Evolutionary conservation across 2,113 vertebrate species (phyloP).

Genomic region (Ovibos moschatus): DNA sequence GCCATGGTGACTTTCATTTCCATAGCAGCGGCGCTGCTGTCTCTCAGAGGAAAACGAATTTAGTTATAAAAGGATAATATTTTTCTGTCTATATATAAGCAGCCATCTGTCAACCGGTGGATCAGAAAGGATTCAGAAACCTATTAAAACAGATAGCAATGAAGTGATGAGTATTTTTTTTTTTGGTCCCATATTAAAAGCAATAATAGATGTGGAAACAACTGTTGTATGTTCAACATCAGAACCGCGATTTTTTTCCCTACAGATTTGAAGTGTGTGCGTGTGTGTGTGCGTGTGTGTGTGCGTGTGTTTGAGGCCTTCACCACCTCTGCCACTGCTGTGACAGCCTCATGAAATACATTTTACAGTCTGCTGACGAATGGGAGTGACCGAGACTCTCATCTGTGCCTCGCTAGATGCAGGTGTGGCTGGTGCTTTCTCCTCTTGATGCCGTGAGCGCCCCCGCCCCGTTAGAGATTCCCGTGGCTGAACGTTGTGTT

Average conservation of each 20-base stretch:
- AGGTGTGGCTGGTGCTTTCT: constrained; percentile 31
- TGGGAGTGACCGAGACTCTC: background rate
- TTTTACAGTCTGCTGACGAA: constrained; percentile 15
- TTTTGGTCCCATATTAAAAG: constrained; percentile 56
- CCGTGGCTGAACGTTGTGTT: background rate
- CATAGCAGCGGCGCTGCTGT: constrained; percentile 84
- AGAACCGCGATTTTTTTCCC: background rate
- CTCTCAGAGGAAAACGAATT: constrained; percentile 83
- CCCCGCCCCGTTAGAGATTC: constrained; percentile 19
- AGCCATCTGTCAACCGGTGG: constrained; percentile 86
- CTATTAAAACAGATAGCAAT: constrained; percentile 74
- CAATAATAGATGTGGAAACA: constrained; percentile 44
- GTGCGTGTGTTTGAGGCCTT: background rate
- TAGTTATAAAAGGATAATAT: constrained; percentile 88
- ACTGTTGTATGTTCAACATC: constrained; percentile 34
- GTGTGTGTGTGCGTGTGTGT: background rate
- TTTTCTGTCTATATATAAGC: constrained; percentile 82
- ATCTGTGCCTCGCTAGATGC: constrained; percentile 26
- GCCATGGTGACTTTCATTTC: constrained; percentile 86
- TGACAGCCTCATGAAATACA: background rate
- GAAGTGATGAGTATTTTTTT: constrained; percentile 56
- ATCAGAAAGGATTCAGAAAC: constrained; percentile 77
- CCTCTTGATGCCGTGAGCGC: background rate
- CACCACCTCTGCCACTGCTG: background rate
- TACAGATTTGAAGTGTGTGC: background rate